These are phyloP conservation scores for Pterostichus niger DNA, from an alignment of 2,888 invertebrate genomes.

Conservation along the genomic window DNA sequence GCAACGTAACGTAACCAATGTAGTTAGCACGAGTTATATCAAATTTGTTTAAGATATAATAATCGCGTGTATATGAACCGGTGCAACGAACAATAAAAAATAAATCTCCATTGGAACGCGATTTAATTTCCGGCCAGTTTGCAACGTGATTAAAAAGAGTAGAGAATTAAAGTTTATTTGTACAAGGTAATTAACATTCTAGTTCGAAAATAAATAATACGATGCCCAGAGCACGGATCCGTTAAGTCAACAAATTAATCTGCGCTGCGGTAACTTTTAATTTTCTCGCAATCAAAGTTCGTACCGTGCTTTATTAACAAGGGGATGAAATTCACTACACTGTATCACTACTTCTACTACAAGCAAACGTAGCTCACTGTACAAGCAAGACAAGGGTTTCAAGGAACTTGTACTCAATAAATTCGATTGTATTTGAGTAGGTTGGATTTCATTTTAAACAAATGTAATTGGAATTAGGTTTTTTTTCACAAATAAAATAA, in stretches of 20 bases:
- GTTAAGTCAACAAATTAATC: conserved; percentile 54
- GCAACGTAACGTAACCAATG: no score
- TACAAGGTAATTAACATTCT: conserved; percentile 43
- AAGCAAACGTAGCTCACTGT: no score
- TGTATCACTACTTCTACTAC: no score
- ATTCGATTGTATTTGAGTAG: no score
- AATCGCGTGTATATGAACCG: background rate
- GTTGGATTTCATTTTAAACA: no score
- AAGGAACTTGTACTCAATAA: no score
- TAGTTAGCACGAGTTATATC: background rate
- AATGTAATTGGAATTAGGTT: no score
- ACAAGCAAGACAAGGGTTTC: no score
- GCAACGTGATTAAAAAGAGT: conserved; percentile 5
- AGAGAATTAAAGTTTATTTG: conserved; percentile 15
- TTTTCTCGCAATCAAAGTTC: conserved; percentile 39
- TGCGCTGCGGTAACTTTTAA: conserved; percentile 43
- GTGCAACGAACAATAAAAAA: conserved; percentile 32
- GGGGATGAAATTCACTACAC: no score
- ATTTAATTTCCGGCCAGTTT: conserved; percentile 38
- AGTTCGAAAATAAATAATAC: conserved; percentile 47
- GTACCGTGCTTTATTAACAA: conserved; percentile 1
- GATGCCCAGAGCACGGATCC: no score
- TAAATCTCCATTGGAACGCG: background rate
- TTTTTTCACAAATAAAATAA: no score
- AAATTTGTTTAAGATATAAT: conserved; percentile 48